Percentiles rank a stretch among this genome's conserved stretches.
phyloP scores from a whole-genome alignment of 2,797 vertebrate genomes.

The Falco berigora region DNA sequence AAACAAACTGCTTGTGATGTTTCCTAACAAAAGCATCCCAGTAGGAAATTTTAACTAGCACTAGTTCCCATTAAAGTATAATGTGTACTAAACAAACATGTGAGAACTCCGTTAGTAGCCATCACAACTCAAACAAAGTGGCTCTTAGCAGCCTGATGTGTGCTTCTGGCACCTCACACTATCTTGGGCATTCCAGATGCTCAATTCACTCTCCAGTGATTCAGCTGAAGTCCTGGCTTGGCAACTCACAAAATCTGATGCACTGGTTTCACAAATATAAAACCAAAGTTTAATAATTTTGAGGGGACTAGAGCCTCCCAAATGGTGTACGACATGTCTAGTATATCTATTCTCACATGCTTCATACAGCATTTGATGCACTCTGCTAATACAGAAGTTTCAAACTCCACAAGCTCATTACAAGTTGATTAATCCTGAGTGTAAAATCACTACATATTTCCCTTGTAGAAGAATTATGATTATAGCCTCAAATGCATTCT shows the following conservation, averaged over 20 bases:
- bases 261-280: background rate
- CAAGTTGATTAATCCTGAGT: slow-evolving; percentile 34
- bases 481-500: background rate
- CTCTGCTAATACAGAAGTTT: background rate
- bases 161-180: background rate
- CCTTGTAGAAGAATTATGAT: background rate
- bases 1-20: background rate
- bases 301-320: background rate
- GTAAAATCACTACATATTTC: slow-evolving; percentile 30
- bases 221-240: background rate
- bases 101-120: background rate
- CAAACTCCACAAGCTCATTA: slow-evolving; percentile 5
- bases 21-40: background rate
- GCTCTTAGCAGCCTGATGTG: background rate
- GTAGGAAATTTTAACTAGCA: background rate
- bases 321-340: background rate
- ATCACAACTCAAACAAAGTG: background rate
- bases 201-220: background rate
- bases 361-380: background rate
- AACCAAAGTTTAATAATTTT: background rate
- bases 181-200: background rate
- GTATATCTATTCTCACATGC: background rate
- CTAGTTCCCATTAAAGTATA: background rate
- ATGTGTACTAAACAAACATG: background rate
- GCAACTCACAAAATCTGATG: background rate